Conservation (phyloP, 2,797 vertebrate species). For the Tapirus indicus region DNA sequence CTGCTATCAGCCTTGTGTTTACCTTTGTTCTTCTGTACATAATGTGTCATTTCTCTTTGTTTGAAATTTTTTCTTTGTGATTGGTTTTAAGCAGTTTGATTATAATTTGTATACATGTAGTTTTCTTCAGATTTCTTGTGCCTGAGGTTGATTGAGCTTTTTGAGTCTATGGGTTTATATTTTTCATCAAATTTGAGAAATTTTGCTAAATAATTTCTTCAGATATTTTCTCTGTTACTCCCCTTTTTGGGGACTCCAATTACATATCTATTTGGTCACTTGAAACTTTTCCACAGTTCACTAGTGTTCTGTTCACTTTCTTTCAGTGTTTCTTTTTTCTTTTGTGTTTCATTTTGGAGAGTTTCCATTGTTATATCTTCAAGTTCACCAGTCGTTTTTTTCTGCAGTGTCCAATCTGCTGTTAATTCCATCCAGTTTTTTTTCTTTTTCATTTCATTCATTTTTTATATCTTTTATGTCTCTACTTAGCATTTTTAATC, state of each 20-base stretch:
- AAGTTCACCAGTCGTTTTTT: neutral
- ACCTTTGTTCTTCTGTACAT: neutral
- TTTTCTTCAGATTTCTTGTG: neutral
- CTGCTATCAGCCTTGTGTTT: neutral
- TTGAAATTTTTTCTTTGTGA: neutral
- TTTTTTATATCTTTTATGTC: neutral
- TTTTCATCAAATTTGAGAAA: neutral
- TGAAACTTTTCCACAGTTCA: neutral
- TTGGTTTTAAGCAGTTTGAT: neutral
- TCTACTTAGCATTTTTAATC: neutral
- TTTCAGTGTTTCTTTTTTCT: neutral
- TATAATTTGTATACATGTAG: neutral
- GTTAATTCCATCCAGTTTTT: neutral
- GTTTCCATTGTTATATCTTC: neutral
- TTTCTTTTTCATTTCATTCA: neutral
- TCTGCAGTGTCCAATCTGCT: neutral
- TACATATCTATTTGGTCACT: neutral
- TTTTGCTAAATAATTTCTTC: neutral
- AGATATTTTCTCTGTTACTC: neutral
- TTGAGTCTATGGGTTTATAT: neutral
- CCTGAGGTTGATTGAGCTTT: neutral
- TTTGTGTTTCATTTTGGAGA: neutral
- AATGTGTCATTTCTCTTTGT: neutral
- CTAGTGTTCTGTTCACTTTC: neutral
- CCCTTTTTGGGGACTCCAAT: neutral